Base-by-base conservation (phyloP, 2,888 invertebrate genomes). In the Sepiola atlantica region DNA sequence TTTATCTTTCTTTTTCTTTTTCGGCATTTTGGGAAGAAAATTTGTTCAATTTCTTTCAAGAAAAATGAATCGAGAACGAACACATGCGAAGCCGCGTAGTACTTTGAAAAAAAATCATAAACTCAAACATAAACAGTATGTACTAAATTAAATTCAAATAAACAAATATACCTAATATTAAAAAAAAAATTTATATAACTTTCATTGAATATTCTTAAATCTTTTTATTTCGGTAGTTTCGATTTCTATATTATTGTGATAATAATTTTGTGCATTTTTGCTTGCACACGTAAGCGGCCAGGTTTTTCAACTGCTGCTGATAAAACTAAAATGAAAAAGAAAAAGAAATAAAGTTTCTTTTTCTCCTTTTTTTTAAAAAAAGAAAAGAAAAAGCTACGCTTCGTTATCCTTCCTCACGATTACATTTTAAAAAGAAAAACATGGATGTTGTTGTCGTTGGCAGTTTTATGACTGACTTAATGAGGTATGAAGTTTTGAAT, bases 361-460 rank as follows among this genome's bases (percentile, higher is more conserved):
- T 45, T 45, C 8, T 45, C 45, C 8, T 45, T 45, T 45, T 8
- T 45, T 45, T 45, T 45, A 45, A n/a, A n/a, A n/a, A n/a, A n/a
- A n/a, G n/a, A n/a, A n/a, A n/a, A n/a, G n/a, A n/a, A n/a, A n/a
- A n/a, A n/a, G n/a, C n/a, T n/a, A n/a, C n/a, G n/a, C n/a, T n/a
- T n/a, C n/a, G n/a, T n/a, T n/a, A n/a, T n/a, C n/a, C n/a, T 45
- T 45, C 45, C 45, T 45, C 45, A 45, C 45, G 8, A 45, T 4
- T 45, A 4, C 2, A 45, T 45, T n/a, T 45, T 45, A 45, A 45
- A 45, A 45, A 45, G 8, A 2, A 2, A 61, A 54, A 24, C 61
- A 55, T 94, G 94, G 90, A 35, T 35, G 55, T 90, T 93, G 90
- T 77, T 77, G 54, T 94, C 28, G 90, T 94, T 91, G 61, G 32